Evolutionary conservation across 2,113 vertebrate genomes (phyloP).

Genomic region (Lonchura striata): DNA sequence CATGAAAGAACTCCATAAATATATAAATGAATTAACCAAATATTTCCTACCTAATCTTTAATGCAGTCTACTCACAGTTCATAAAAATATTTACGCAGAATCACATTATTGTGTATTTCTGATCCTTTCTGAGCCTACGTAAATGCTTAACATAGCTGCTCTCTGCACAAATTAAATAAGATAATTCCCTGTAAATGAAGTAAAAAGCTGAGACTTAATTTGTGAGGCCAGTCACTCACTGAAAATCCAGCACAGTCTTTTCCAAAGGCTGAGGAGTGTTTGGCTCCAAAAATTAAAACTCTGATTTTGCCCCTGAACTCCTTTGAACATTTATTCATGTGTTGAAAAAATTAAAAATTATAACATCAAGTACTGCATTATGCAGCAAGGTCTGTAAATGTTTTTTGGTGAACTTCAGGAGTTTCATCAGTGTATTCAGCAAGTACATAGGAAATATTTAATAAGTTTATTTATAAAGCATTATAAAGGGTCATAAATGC

Average conservation of each 20-base stretch:
- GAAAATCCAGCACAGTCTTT: slow-evolving; percentile 21
- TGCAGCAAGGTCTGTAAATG: background rate
- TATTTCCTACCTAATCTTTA: slow-evolving; percentile 30
- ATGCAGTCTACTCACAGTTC: slow-evolving; percentile 5
- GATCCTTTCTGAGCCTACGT: background rate
- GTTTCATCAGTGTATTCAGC: background rate
- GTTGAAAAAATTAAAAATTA: background rate
- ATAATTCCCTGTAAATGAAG: slow-evolving; percentile 45
- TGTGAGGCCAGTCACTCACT: slow-evolving; percentile 25
- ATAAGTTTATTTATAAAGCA: slow-evolving; percentile 1
- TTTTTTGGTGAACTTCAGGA: background rate
- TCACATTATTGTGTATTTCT: background rate
- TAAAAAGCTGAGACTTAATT: slow-evolving; percentile 25
- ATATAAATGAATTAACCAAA: slow-evolving; percentile 29
- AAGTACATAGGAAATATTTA: background rate
- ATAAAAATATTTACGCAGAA: slow-evolving; percentile 16
- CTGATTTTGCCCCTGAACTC: background rate
- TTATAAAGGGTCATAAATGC: background rate
- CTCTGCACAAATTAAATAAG: slow-evolving; percentile 14
- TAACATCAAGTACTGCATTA: background rate
- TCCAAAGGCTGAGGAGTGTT: background rate
- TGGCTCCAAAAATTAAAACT: background rate
- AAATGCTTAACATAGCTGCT: background rate
- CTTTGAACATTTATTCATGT: background rate
- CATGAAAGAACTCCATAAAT: slow-evolving; percentile 23